Evolutionary conservation across 2,888 invertebrate genomes (phyloP).

Genomic region (Yponomeuta plumbellus): DNA sequence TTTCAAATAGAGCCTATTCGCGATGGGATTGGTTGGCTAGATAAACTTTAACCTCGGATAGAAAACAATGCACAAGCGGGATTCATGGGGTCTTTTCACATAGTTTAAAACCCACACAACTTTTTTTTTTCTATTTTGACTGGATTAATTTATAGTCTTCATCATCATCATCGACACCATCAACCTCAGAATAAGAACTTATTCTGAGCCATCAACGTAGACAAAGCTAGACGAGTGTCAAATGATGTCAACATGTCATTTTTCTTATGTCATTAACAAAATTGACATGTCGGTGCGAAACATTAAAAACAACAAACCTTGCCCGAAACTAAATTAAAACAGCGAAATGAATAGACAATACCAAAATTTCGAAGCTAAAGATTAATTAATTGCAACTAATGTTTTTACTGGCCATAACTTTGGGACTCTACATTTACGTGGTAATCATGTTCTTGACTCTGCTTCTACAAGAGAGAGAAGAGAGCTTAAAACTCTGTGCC

Average conservation of each 20-base stretch:
- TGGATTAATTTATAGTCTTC: too few species aligned
- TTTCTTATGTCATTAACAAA: background rate
- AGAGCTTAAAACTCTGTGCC: background rate
- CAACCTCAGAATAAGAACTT: too few species aligned
- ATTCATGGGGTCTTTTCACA: too few species aligned
- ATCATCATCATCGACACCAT: too few species aligned
- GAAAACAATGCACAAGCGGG: too few species aligned
- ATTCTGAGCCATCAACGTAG: too few species aligned
- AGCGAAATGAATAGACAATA: background rate
- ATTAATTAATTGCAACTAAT: background rate
- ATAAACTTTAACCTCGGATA: too few species aligned
- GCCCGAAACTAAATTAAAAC: background rate
- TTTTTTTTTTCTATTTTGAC: too few species aligned
- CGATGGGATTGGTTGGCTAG: too few species aligned
- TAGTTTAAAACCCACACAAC: too few species aligned
- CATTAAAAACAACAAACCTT: constrained; percentile 41
- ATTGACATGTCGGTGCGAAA: background rate
- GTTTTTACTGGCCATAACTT: background rate
- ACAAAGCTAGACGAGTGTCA: background rate
- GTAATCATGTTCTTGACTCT: background rate
- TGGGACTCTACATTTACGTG: background rate
- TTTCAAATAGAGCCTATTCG: too few species aligned
- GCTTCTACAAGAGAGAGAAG: background rate
- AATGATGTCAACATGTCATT: background rate
- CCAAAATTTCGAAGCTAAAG: background rate